Conservation (phyloP, 2,888 invertebrate species). For the Melinaea marsaeus region DNA sequence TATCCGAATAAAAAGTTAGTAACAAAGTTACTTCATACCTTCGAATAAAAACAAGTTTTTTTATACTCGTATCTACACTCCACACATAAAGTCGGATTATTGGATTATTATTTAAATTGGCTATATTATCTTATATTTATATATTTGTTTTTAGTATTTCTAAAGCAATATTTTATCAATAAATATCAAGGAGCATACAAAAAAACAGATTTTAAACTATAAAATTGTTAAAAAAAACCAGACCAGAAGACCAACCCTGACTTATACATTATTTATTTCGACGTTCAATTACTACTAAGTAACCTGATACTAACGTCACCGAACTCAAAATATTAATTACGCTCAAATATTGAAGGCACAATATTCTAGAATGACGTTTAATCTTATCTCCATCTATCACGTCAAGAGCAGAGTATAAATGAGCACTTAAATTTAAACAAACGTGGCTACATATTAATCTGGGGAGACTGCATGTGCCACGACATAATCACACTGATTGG, state of each 20-base stretch:
- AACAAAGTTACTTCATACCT: constrained; percentile 8
- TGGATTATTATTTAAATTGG: constrained; percentile 3
- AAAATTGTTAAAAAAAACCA: too few relatives aligned
- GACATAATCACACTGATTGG: constrained; percentile 2
- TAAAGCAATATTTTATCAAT: too few relatives aligned
- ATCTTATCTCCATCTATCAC: constrained; percentile 6
- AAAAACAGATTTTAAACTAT: too few relatives aligned
- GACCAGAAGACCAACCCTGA: too few relatives aligned
- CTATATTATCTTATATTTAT: background rate
- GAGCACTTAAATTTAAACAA: constrained; percentile 7
- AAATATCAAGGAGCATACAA: too few relatives aligned
- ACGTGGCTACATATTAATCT: constrained; percentile 7
- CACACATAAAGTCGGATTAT: background rate
- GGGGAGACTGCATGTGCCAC: constrained; percentile 5
- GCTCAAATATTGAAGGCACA: background rate
- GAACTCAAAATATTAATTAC: background rate
- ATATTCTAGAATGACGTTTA: background rate
- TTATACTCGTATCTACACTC: background rate
- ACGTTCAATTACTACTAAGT: too few relatives aligned
- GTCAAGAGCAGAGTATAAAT: constrained; percentile 4
- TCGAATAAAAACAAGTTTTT: constrained; percentile 3
- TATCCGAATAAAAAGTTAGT: constrained; percentile 5
- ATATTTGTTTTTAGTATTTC: too few relatives aligned
- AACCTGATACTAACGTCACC: background rate
- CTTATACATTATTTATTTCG: too few relatives aligned